phyloP scores from a whole-genome alignment of 30 jellyfish, hydroid and myxozoan genomes.

The Aurelia coerulea region DNA sequence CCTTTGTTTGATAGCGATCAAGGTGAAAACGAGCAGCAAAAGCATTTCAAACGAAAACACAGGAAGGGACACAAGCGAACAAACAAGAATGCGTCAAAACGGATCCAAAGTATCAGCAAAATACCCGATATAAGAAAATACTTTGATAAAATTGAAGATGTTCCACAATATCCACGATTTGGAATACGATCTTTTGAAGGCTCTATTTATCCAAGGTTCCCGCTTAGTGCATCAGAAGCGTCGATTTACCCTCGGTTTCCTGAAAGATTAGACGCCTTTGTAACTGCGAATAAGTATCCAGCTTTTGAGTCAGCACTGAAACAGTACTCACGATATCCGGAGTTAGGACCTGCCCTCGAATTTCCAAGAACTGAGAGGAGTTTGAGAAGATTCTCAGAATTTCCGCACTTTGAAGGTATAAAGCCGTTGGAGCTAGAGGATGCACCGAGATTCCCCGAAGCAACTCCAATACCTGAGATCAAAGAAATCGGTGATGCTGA shows the following conservation, averaged over 20 bases:
- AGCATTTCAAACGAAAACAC: not conserved
- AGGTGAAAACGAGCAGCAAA: not conserved
- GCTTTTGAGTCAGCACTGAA: not conserved
- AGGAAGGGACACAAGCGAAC: conserved; percentile 6
- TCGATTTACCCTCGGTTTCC: conserved; percentile 61
- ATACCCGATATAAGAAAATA: conserved; percentile 41
- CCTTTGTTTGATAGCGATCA: conserved; percentile 59
- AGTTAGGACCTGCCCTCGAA: conserved; percentile 17
- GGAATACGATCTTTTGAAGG: conserved; percentile 26
- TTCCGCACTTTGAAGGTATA: conserved; percentile 53
- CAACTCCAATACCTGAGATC: conserved; percentile 66
- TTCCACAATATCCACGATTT: conserved; percentile 55
- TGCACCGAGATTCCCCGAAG: conserved; percentile 49
- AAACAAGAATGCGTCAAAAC: not conserved
- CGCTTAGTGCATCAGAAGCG: not conserved
- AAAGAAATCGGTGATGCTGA: conserved; percentile 54
- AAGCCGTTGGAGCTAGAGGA: conserved; percentile 54
- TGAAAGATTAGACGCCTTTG: not conserved
- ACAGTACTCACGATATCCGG: conserved; percentile 43
- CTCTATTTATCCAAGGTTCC: conserved; percentile 46
- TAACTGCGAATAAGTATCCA: conserved; percentile 34
- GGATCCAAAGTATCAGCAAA: not conserved
- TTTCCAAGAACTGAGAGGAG: conserved; percentile 46
- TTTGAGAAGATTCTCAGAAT: conserved; percentile 31
- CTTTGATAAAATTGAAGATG: conserved; percentile 18